A percentile compares a stretch with the other conserved stretches of the same genome.
Evolutionary conservation across 53 echinoderm and acorn worm genomes (phyloP).

Genomic region (Holothuria leucospilota): DNA sequence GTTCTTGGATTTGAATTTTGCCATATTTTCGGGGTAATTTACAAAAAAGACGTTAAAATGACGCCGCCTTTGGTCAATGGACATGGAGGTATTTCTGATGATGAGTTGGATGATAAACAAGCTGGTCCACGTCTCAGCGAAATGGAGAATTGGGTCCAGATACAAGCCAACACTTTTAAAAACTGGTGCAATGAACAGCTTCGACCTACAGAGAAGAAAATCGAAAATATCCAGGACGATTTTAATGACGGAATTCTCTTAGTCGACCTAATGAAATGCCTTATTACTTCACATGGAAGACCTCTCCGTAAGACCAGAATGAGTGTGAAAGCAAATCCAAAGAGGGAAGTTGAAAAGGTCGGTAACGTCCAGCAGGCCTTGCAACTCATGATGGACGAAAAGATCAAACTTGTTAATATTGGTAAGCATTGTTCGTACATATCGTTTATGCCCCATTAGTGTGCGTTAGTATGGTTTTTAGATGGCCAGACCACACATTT

Average conservation of each 20-base stretch:
- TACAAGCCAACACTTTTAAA: constrained; percentile 93
- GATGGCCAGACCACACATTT: too few relatives aligned
- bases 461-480: too few relatives aligned
- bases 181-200: constrained; percentile 99
- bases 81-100: not conserved
- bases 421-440: constrained; percentile 64
- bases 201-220: constrained; percentile 54
- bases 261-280: constrained; percentile 73
- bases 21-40: too few relatives aligned
- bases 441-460: not conserved
- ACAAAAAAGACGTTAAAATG: not conserved
- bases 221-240: constrained; percentile 74
- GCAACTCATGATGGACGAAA: constrained; percentile 77
- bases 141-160: constrained; percentile 77
- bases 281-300: constrained; percentile 67
- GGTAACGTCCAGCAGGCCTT: constrained; percentile 88
- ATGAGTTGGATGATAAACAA: constrained; percentile 5
- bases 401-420: constrained; percentile 91
- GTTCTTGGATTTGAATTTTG: too few relatives aligned
- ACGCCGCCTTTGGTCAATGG: constrained; percentile 25
- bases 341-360: constrained; percentile 84
- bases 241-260: constrained; percentile 84
- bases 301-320: constrained; percentile 75
- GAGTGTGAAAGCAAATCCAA: constrained; percentile 84
- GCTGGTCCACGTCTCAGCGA: constrained; percentile 14